Conservation (phyloP, 37 sponge, comb jelly and placozoan genomes). For the Dysidea cf. avara region DNA sequence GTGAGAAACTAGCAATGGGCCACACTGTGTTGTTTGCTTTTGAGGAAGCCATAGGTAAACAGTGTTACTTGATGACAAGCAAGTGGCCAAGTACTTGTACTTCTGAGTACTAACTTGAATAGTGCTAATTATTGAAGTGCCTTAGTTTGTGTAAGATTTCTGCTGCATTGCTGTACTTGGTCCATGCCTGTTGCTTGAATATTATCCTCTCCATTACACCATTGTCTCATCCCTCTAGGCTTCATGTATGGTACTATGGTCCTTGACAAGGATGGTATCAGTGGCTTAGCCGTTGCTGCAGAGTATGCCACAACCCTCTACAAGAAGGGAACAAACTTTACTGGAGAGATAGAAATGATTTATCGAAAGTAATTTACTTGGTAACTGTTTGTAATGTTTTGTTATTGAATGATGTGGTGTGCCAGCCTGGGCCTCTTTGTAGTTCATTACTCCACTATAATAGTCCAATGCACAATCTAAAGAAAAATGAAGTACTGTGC, state of each 20-base stretch:
- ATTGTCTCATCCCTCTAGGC: no score
- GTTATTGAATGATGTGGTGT: no score
- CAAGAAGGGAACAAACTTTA: constrained; percentile 57
- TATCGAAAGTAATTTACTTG: constrained; percentile 69
- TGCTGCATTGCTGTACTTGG: not conserved
- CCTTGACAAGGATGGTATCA: constrained; percentile 96
- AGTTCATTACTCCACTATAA: not conserved
- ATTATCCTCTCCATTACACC: no score
- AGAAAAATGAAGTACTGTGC: no score
- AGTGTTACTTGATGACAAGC: no score
- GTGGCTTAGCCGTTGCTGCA: constrained; percentile 81
- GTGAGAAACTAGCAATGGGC: constrained; percentile 55
- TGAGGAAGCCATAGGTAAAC: constrained; percentile 92
- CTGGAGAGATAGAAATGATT: constrained; percentile 63
- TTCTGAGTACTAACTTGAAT: not conserved
- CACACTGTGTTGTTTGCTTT: constrained; percentile 90
- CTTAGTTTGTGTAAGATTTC: not conserved
- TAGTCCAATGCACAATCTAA: not conserved
- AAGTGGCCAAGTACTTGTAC: not conserved
- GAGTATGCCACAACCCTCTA: constrained; percentile 78
- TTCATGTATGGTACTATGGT: constrained; percentile 95
- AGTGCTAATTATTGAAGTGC: not conserved
- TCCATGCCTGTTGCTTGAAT: not conserved
- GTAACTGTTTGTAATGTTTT: no score
- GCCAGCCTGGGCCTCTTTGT: no score